These are phyloP conservation scores for Progne subis DNA, from an alignment of 2,113 vertebrate genomes.

Conservation along the genomic window DNA sequence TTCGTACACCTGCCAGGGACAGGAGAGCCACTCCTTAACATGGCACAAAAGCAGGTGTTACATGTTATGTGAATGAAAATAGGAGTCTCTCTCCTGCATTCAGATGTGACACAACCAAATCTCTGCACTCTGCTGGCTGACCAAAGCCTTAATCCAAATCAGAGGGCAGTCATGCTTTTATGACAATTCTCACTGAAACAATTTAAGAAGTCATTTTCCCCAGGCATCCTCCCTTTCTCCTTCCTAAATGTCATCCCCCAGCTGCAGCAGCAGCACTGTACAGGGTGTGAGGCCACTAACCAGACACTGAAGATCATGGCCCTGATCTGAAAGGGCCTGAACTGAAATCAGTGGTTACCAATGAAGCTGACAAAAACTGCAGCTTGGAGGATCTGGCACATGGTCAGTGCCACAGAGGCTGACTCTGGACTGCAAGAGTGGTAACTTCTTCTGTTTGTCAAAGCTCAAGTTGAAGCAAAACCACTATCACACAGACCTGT, in stretches of 20 bases:
- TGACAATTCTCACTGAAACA: neutral
- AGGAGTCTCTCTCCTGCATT: neutral
- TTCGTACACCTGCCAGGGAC: slow-evolving; percentile 84
- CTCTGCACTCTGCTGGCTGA: neutral
- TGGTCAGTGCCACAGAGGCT: neutral
- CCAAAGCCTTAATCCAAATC: neutral
- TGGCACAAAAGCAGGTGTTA: neutral
- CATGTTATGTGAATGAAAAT: neutral
- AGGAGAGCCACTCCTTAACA: neutral
- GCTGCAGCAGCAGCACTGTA: neutral
- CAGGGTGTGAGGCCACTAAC: neutral
- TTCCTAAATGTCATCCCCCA: neutral
- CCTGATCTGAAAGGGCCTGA: neutral
- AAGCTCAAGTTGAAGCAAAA: neutral
- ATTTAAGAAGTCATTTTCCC: neutral
- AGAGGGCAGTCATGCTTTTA: neutral
- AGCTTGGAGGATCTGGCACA: neutral
- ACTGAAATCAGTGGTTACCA: neutral
- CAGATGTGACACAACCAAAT: neutral
- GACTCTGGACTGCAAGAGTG: neutral
- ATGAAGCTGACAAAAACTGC: neutral
- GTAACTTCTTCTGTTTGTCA: neutral
- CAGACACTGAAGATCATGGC: neutral
- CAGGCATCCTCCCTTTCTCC: neutral
- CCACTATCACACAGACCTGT: neutral